These are phyloP conservation scores for Leucoptera coffeella DNA, from an alignment of 2,888 invertebrate genomes.

Conservation along the genomic window DNA sequence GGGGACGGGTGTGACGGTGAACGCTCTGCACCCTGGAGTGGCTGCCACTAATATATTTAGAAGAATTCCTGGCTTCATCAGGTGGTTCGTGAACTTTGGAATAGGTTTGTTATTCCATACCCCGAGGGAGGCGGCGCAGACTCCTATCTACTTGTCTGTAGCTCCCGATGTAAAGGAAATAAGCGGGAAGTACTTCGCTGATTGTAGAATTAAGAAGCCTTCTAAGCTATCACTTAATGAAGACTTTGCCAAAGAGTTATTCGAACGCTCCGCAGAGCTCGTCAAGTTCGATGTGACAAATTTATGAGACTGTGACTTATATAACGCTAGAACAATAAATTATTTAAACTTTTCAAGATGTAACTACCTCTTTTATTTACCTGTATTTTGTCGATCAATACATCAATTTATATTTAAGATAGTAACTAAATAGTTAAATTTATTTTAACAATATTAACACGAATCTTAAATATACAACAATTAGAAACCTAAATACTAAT, in stretches of 20 bases:
- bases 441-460: no score
- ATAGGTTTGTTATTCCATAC: slow-evolving; percentile 46
- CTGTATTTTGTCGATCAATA: no score
- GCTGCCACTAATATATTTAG: slow-evolving; percentile 60
- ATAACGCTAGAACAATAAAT: no score
- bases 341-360: no score
- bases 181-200: slow-evolving; percentile 61
- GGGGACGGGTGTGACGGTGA: slow-evolving; percentile 60
- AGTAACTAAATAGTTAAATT: no score
- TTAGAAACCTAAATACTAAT: no score
- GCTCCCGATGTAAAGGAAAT: slow-evolving; percentile 51
- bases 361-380: no score
- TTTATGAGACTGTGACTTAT: slow-evolving; percentile 1
- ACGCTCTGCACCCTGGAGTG: slow-evolving; percentile 66
- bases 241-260: slow-evolving; percentile 52
- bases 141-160: slow-evolving; percentile 51
- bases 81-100: slow-evolving; percentile 14
- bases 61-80: slow-evolving; percentile 44
- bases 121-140: slow-evolving; percentile 60
- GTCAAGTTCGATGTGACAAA: slow-evolving; percentile 18
- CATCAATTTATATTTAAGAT: no score
- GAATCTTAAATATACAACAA: no score
- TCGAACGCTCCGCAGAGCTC: slow-evolving; percentile 58
- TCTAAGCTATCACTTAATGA: slow-evolving; percentile 46
- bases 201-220: slow-evolving; percentile 45